Conservation (phyloP, 64 coral and sea anemone genomes). For the Acropora tenuis region DNA sequence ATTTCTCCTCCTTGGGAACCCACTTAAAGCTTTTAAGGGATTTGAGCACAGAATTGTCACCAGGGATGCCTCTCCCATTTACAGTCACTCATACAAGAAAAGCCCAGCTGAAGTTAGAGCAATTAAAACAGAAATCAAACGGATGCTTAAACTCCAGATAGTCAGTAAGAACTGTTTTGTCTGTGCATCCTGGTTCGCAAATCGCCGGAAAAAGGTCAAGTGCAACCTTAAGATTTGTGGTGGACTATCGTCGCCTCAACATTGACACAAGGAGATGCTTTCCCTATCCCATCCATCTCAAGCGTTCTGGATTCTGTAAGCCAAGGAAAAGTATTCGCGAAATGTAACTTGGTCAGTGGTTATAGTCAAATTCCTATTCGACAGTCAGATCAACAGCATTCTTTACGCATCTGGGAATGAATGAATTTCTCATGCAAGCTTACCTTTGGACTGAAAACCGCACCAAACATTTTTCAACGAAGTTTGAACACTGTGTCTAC, state of each 20-base stretch:
- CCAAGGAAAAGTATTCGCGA: background rate
- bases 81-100: too few relatives aligned
- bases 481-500: constrained; percentile 1
- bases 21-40: too few relatives aligned
- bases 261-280: constrained; percentile 18
- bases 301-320: background rate
- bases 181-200: constrained; percentile 43
- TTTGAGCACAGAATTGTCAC: too few relatives aligned
- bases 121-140: too few relatives aligned
- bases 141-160: background rate
- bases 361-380: too few relatives aligned
- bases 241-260: too few relatives aligned
- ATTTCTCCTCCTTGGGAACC: too few relatives aligned
- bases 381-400: background rate
- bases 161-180: constrained; percentile 46
- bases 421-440: too few relatives aligned
- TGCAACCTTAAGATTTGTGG: constrained; percentile 43
- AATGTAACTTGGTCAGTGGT: too few relatives aligned
- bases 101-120: too few relatives aligned
- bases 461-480: background rate
- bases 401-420: too few relatives aligned
- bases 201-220: constrained; percentile 44
- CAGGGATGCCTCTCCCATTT: too few relatives aligned
- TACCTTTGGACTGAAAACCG: background rate
- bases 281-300: constrained; percentile 7